Conservation (phyloP, 2,888 invertebrate species). For the Aphodius granarius region DNA sequence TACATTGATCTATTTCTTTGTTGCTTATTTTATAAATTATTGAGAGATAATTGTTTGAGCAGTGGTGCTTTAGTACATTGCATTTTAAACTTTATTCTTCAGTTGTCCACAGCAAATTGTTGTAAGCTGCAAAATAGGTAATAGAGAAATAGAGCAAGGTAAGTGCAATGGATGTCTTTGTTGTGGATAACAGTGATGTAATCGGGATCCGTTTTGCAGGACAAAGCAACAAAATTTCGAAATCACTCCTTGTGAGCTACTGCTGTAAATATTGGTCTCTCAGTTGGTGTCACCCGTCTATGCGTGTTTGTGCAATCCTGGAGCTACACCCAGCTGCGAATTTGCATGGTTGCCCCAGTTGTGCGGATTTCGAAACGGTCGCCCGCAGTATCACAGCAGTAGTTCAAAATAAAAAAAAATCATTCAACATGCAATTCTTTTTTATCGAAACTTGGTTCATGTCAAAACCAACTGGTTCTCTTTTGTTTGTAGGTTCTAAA, state of each 20-base stretch:
- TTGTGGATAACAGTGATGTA: not conserved
- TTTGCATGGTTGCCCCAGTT: not conserved
- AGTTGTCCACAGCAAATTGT: not conserved
- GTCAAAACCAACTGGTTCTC: not conserved
- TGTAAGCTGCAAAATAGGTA: not conserved
- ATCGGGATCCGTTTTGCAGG: not conserved
- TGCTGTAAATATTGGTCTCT: not conserved
- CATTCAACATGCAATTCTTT: not conserved
- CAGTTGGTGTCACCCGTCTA: not conserved
- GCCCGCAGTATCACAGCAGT: not conserved
- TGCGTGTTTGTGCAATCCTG: not conserved
- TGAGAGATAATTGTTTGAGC: no score
- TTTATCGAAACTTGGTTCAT: not conserved
- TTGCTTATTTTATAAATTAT: not conserved
- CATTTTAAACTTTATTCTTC: constrained; percentile 2
- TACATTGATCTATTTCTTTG: not conserved
- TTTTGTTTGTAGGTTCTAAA: not conserved
- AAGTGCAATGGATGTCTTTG: not conserved
- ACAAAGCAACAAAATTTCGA: not conserved
- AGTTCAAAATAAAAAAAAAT: constrained; percentile 1
- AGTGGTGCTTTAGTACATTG: not conserved
- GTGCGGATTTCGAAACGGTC: not conserved
- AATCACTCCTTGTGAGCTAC: not conserved
- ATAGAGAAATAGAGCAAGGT: not conserved
- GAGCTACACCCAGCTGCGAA: not conserved